phyloP scores from a whole-genome alignment of 2,113 vertebrate species.

The Ctenodactylus gundi region DNA sequence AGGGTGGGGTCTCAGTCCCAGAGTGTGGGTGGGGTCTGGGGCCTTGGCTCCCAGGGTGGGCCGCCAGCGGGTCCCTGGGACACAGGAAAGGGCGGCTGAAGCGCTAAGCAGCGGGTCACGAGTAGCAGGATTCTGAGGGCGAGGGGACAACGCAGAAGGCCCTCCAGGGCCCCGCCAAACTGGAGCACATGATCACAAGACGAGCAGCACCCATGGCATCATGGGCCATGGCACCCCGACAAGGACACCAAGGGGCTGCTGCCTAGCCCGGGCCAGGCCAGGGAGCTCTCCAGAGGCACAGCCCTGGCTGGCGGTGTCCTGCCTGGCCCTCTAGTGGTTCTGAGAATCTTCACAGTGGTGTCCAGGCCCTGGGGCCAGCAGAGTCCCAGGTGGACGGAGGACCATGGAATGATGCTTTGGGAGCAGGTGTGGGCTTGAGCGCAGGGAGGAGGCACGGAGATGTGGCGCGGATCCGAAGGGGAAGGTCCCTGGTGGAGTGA shows the following conservation, averaged over 20 bases:
- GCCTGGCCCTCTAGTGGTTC: slow-evolving; percentile 76
- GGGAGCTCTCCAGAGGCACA: neutral
- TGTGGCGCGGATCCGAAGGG: neutral
- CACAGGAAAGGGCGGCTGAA: slow-evolving; percentile 25
- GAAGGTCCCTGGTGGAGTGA: slow-evolving; percentile 81
- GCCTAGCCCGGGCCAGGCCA: neutral
- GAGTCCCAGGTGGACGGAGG: neutral
- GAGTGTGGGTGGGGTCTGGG: slow-evolving; percentile 21
- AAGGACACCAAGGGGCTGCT: neutral
- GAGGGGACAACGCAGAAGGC: neutral
- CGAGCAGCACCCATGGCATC: neutral
- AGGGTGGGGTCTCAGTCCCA: neutral
- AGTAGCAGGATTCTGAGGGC: neutral
- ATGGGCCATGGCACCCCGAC: no score
- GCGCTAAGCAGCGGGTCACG: slow-evolving; percentile 38
- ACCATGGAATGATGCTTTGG: slow-evolving; percentile 70
- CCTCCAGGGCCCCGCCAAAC: neutral
- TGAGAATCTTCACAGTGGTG: slow-evolving; percentile 86
- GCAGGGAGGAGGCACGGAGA: slow-evolving; percentile 61
- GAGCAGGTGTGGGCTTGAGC: slow-evolving; percentile 34
- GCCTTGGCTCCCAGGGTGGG: slow-evolving; percentile 54
- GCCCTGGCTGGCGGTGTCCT: neutral
- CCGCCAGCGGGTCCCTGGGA: slow-evolving; percentile 62
- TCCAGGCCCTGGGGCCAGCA: slow-evolving; percentile 32
- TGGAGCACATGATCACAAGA: neutral